Conservation (phyloP, 1,140 invertebrate species). For the Cydia amplana region DNA sequence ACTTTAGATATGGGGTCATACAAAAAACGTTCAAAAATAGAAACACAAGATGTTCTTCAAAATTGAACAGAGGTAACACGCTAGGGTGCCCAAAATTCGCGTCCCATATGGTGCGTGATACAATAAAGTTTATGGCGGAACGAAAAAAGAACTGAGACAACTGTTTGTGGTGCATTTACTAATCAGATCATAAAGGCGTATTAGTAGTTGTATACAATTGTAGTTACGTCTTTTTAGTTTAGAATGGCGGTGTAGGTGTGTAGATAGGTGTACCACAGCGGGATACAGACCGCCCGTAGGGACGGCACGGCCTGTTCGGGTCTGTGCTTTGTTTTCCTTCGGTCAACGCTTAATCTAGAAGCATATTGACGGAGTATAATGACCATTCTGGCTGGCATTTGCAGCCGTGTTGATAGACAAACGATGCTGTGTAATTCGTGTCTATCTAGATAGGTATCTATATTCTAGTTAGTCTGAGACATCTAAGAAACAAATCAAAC, state of each 20-base stretch:
- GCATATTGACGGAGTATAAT: slow-evolving; percentile 30
- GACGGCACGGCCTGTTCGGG: slow-evolving; percentile 43
- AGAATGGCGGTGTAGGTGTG: slow-evolving; percentile 44
- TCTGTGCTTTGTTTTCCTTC: slow-evolving; percentile 46
- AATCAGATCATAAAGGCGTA: background rate
- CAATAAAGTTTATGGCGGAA: slow-evolving; percentile 62
- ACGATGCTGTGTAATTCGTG: background rate
- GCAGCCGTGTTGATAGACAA: slow-evolving; percentile 20
- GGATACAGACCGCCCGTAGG: slow-evolving; percentile 59
- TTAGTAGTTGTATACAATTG: background rate
- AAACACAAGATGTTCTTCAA: slow-evolving; percentile 40
- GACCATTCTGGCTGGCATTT: slow-evolving; percentile 9
- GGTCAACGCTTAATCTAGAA: slow-evolving; percentile 26
- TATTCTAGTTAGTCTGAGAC: background rate
- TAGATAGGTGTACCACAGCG: slow-evolving; percentile 61
- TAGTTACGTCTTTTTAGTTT: background rate
- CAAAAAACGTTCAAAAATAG: background rate
- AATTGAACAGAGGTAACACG: slow-evolving; percentile 42
- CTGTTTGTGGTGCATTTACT: slow-evolving; percentile 55
- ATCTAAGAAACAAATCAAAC: background rate
- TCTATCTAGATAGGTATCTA: background rate
- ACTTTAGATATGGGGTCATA: background rate
- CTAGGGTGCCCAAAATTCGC: slow-evolving; percentile 54
- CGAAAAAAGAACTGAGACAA: slow-evolving; percentile 61
- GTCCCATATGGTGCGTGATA: slow-evolving; percentile 63